Base-by-base conservation (phyloP, 2,113 vertebrate genomes). In the Aleadryas rufinucha region DNA sequence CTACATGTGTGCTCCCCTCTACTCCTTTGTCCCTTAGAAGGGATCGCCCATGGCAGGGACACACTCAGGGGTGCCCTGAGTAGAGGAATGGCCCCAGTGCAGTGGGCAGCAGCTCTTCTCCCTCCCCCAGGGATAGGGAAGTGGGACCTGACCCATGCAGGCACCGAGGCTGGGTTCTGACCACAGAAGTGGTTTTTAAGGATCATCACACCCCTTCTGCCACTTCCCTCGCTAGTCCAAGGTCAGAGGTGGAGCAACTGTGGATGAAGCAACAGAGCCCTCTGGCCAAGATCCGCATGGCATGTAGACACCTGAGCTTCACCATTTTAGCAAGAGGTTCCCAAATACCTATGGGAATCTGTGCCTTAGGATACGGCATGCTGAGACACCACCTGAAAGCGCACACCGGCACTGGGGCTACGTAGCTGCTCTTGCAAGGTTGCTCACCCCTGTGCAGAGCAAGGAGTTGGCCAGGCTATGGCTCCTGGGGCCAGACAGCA, bases 331-430 rank as follows among this genome's bases (percentile, higher is more conserved):
- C 70, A 76, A 66, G 39, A 84, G 35, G 9, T 84, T 95, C 49
- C 81, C 60, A 71, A 24, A 30, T 71, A 39, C 13, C 52, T 56
- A 10, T 69, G 65, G 35, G 66, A 93, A 69, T 82, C 35, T 12
- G 1, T 74, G 74, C 70, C 81, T 71, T 60, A 70, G 74, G 49
- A 47, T 30, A 65, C 2, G 4, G 66, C 70, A 0, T 57, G 88
- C 82, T 33, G 54, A 88, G 90, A 74, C 85, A 69, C 11, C 31
- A 7, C 66, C 83, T 65, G 41, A 33, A 60, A 41, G 49, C 0
- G 0, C 70, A 52, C 53, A 83, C 31, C 66, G 60, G 35, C 0
- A 0, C 33, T 1, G 2, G 15, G 54, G 44, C 10, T 52, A 16
- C 20, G 1, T 8, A 0, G 2, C 47, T 65, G 63, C 68, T 69